Percentiles rank a stretch among this genome's conserved stretches.
These are phyloP conservation scores for Alectoris magna DNA, from an alignment of 2,797 vertebrate genomes.

Conservation along the genomic window DNA sequence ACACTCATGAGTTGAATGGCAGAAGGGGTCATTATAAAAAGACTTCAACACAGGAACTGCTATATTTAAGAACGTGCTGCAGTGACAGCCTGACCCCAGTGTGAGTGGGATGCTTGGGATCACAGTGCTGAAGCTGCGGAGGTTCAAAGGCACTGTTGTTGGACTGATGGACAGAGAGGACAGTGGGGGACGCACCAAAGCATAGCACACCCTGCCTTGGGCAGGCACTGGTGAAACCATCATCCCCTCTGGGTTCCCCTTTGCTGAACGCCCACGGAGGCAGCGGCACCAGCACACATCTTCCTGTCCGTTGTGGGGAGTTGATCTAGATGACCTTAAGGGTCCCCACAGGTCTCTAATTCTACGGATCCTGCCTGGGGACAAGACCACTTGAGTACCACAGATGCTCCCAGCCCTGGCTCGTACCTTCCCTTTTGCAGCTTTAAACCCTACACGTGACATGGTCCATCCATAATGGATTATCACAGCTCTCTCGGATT, in stretches of 20 bases:
- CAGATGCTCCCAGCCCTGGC: neutral
- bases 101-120: accelerated
- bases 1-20: neutral
- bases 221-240: accelerated
- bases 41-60: neutral
- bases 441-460: neutral
- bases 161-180: neutral
- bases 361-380: neutral
- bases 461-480: constrained; percentile 26
- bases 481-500: neutral
- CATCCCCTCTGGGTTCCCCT: neutral
- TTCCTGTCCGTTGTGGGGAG: no score
- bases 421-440: neutral
- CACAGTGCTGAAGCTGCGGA: accelerated
- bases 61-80: accelerated
- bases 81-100: neutral
- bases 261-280: neutral
- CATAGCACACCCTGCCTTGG: accelerated
- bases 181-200: accelerated
- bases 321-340: no score
- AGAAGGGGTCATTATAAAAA: neutral
- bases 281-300: neutral
- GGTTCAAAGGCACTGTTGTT: neutral
- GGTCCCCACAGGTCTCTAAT: no score
- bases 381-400: accelerated